Evolutionary conservation across 1,140 invertebrate species (phyloP).

Genomic region (Pectinophora gossypiella): DNA sequence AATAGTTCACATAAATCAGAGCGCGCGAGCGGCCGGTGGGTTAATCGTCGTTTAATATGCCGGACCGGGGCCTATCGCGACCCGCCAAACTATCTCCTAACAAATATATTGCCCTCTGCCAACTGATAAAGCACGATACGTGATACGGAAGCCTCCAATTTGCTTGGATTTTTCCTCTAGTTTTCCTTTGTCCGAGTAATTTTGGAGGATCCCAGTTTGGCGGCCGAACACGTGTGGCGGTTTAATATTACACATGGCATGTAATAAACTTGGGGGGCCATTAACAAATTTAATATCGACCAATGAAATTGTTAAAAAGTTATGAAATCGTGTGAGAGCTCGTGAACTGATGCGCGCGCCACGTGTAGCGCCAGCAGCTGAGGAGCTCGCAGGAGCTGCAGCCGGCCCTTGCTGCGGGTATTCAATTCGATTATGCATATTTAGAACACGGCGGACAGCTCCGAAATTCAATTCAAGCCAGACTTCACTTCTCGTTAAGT

Average conservation of each 20-base stretch:
- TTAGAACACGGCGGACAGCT: slow-evolving; percentile 47
- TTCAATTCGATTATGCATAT: slow-evolving; percentile 38
- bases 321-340: no score
- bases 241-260: no score
- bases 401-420: no score
- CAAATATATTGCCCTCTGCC: slow-evolving; percentile 38
- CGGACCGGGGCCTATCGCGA: slow-evolving; percentile 33
- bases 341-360: no score
- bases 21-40: slow-evolving; percentile 51
- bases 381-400: no score
- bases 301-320: no score
- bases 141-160: slow-evolving; percentile 31
- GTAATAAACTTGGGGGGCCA: no score
- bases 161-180: slow-evolving; percentile 19
- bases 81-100: slow-evolving; percentile 30
- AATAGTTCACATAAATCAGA: slow-evolving; percentile 73
- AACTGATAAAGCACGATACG: slow-evolving; percentile 50
- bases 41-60: slow-evolving; percentile 71
- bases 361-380: no score
- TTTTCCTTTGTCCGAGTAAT: no score
- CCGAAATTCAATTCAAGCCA: slow-evolving; percentile 65
- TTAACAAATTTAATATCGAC: no score
- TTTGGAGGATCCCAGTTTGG: no score
- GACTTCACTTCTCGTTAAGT: slow-evolving; percentile 67
- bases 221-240: no score